Conservation (phyloP, 30 jellyfish, hydroid and myxozoan genomes). For the Hydra vulgaris region DNA sequence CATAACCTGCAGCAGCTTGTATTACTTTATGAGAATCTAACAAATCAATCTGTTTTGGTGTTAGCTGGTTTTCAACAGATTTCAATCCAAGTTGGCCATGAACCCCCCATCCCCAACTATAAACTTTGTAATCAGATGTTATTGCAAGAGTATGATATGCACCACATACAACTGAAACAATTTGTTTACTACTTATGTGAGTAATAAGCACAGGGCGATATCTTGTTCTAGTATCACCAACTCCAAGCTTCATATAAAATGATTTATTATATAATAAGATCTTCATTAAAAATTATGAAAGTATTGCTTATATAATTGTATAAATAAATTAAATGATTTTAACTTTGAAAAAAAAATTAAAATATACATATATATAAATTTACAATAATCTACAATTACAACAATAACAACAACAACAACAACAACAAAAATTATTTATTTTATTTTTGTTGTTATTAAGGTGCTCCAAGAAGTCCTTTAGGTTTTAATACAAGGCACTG, state of each 20-base stretch:
- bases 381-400: too few relatives aligned
- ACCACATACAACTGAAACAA: conserved; percentile 66
- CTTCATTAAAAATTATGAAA: too few relatives aligned
- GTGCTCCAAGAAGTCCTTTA: too few relatives aligned
- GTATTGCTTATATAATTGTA: too few relatives aligned
- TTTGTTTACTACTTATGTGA: conserved; percentile 57
- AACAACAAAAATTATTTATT: too few relatives aligned
- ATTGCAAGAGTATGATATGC: conserved; percentile 80
- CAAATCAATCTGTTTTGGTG: conserved; percentile 43
- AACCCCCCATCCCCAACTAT: conserved; percentile 99
- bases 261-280: not conserved
- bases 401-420: too few relatives aligned
- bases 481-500: too few relatives aligned
- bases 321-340: too few relatives aligned
- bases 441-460: too few relatives aligned
- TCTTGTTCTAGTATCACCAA: conserved; percentile 79
- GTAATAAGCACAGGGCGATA: conserved; percentile 79
- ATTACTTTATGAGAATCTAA: conserved; percentile 43
- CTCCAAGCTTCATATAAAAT: conserved; percentile 55
- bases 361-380: too few relatives aligned
- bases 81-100: conserved; percentile 82
- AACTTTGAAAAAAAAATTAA: too few relatives aligned
- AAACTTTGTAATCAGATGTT: conserved; percentile 52
- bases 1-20: conserved; percentile 89
- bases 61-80: conserved; percentile 57